These are phyloP conservation scores for Hirtodrosophila cameraria DNA, from an alignment of 2,888 invertebrate species.

Conservation along the genomic window DNA sequence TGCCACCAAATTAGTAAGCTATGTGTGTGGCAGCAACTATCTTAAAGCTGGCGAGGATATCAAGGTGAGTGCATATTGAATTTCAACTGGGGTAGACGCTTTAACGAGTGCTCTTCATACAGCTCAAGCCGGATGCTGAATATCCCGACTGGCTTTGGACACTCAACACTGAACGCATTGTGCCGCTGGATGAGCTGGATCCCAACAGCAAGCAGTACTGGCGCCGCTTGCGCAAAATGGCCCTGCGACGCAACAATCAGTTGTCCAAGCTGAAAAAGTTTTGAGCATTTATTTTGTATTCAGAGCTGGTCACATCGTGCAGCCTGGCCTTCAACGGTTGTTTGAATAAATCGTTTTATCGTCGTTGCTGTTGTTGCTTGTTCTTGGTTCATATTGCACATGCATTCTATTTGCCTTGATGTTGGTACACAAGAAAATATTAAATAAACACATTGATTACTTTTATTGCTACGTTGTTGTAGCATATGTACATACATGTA, in stretches of 20 bases:
- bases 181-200: conserved; percentile 90
- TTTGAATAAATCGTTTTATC: conserved; percentile 33
- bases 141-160: conserved; percentile 98
- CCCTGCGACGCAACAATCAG: conserved; percentile 87
- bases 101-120: conserved; percentile 2
- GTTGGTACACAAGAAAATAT: conserved; percentile 29
- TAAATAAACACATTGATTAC: conserved; percentile 58
- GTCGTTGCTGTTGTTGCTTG: background rate
- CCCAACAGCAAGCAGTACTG: conserved; percentile 93
- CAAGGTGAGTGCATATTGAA: conserved; percentile 84
- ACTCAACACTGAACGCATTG: conserved; percentile 87
- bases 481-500: conserved; percentile 32
- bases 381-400: conserved; percentile 17
- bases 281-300: conserved; percentile 76
- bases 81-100: too few relatives aligned
- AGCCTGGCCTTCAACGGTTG: conserved; percentile 43
- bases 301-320: conserved; percentile 29
- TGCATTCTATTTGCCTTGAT: conserved; percentile 47
- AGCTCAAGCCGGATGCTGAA: conserved; percentile 89
- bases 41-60: conserved; percentile 92
- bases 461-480: conserved; percentile 60
- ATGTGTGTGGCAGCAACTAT: conserved; percentile 94
- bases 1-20: conserved; percentile 89
- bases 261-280: conserved; percentile 87
- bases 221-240: conserved; percentile 88